Evolutionary conservation across 2,113 vertebrate species (phyloP).

Genomic region (Sphyrna mokarran): DNA sequence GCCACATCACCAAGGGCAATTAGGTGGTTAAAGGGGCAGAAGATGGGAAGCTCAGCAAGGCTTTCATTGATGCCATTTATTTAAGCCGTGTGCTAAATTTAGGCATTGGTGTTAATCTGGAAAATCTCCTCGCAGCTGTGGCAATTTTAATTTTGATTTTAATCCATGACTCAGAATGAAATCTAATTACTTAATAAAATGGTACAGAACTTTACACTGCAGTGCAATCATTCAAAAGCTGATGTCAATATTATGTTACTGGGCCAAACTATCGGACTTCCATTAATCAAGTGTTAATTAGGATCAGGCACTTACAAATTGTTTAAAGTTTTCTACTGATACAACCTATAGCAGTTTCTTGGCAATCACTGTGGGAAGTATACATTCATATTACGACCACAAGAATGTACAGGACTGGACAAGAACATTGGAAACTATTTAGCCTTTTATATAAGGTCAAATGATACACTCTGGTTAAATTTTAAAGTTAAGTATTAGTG

Average conservation of each 20-base stretch:
- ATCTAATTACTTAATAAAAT: conserved; percentile 24
- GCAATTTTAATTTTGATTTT: conserved; percentile 10
- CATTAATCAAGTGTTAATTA: conserved; percentile 30
- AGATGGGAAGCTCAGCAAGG: background rate
- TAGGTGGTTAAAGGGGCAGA: background rate
- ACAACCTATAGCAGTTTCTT: background rate
- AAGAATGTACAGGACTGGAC: background rate
- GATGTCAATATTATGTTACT: conserved; percentile 22
- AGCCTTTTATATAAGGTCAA: background rate
- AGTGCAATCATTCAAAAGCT: conserved; percentile 6
- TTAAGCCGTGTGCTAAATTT: background rate
- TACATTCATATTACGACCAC: background rate
- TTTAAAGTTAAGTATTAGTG: background rate
- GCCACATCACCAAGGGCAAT: background rate
- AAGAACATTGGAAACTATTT: background rate
- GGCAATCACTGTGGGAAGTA: background rate
- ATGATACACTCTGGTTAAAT: background rate
- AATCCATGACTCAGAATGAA: conserved; percentile 16
- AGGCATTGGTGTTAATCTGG: background rate
- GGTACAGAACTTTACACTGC: conserved; percentile 21
- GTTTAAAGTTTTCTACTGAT: background rate
- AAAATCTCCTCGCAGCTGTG: background rate
- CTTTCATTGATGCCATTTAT: background rate
- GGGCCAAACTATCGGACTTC: conserved; percentile 20
- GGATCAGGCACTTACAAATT: conserved; percentile 18